These are phyloP conservation scores for Zelleria hepariella DNA, from an alignment of 2,888 invertebrate species.

Conservation along the genomic window DNA sequence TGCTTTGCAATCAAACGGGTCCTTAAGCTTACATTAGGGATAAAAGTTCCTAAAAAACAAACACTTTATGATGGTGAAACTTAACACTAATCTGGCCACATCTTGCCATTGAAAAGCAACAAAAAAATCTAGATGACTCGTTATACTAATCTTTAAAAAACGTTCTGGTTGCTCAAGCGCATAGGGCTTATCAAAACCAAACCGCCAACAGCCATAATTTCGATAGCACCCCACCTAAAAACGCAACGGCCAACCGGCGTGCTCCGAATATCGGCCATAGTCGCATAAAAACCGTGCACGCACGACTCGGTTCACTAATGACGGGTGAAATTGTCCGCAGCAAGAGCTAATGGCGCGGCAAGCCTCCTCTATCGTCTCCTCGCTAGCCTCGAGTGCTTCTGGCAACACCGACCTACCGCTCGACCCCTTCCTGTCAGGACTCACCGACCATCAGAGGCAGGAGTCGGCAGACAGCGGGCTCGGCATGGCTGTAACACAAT, in stretches of 20 bases:
- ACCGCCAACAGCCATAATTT: not conserved
- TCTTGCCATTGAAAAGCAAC: too few species aligned
- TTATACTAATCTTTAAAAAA: too few species aligned
- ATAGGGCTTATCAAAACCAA: too few species aligned
- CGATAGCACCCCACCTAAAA: not conserved
- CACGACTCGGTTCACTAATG: not conserved
- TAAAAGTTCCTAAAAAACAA: too few species aligned
- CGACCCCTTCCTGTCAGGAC: constrained; percentile 85
- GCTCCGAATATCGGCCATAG: not conserved
- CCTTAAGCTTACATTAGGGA: too few species aligned
- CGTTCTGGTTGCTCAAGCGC: too few species aligned
- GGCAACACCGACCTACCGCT: constrained; percentile 74
- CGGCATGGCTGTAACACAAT: constrained; percentile 87
- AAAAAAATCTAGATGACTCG: too few species aligned
- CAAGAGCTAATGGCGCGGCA: constrained; percentile 83
- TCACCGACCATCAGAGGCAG: constrained; percentile 92
- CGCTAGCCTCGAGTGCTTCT: constrained; percentile 33
- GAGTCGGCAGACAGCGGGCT: constrained; percentile 96
- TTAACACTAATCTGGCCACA: too few species aligned
- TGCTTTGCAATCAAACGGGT: too few species aligned
- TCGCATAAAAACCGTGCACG: not conserved
- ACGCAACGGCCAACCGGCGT: not conserved
- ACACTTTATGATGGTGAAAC: too few species aligned
- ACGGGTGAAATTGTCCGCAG: constrained; percentile 40
- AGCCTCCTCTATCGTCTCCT: constrained; percentile 55